Evolutionary conservation across 2,113 vertebrate genomes (phyloP).

Genomic region (Mobula hypostoma): DNA sequence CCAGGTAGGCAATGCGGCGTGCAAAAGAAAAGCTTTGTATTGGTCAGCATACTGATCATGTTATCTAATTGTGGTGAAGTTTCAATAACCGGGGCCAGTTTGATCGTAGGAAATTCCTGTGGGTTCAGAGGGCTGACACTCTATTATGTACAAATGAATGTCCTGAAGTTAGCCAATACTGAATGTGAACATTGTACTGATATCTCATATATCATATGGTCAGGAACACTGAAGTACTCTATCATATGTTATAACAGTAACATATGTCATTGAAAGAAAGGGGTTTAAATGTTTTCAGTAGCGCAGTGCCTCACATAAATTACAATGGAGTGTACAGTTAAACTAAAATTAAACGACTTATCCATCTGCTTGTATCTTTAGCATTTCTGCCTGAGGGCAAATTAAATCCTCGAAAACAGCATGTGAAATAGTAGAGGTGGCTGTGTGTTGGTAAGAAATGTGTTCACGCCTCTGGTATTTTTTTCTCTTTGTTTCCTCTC

Average conservation of each 20-base stretch:
- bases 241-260: background rate
- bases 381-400: background rate
- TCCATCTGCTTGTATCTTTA: constrained; percentile 5
- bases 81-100: constrained; percentile 31
- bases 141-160: constrained; percentile 35
- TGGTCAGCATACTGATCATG: constrained; percentile 28
- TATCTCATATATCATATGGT: constrained; percentile 9
- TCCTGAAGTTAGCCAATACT: constrained; percentile 32
- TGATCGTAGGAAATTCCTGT: constrained; percentile 29
- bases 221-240: background rate
- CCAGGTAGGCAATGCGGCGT: constrained; percentile 24
- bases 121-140: constrained; percentile 20
- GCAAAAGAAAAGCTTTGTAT: constrained; percentile 38
- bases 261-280: background rate
- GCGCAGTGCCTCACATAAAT: background rate
- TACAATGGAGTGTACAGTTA: constrained; percentile 8
- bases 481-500: background rate
- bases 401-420: background rate
- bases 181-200: constrained; percentile 27
- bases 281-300: constrained; percentile 19
- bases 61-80: constrained; percentile 36
- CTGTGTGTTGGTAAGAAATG: background rate
- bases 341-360: constrained; percentile 21
- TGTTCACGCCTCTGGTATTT: background rate
- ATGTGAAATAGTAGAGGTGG: background rate